Conservation (phyloP, 2,797 vertebrate species). For the Sebastes diploproa region DNA sequence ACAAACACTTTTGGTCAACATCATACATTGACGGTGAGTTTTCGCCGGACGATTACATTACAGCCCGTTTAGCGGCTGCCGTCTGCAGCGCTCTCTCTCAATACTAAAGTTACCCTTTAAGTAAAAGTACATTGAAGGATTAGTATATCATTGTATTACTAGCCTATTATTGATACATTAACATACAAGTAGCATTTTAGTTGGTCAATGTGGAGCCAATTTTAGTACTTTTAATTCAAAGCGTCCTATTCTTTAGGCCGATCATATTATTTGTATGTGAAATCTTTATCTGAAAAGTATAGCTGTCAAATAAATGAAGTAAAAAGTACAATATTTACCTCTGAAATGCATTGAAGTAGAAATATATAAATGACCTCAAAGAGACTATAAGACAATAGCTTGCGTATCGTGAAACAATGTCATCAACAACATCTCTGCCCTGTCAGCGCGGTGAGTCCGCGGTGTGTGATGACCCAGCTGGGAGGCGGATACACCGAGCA, state of each 20-base stretch:
- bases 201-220: background rate
- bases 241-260: background rate
- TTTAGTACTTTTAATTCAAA: background rate
- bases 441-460: background rate
- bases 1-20: no score
- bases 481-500: background rate
- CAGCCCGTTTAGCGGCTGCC: no score
- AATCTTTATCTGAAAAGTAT: no score
- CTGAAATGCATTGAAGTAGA: background rate
- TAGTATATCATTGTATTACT: background rate
- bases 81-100: no score
- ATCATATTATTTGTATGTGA: background rate
- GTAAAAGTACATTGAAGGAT: background rate
- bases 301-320: background rate
- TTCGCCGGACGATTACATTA: no score
- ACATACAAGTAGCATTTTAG: background rate
- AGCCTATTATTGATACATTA: background rate
- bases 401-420: background rate
- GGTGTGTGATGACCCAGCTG: conserved; percentile 6
- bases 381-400: background rate
- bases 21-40: no score
- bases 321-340: background rate
- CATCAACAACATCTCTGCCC: background rate
- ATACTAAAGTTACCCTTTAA: background rate
- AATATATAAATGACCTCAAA: background rate